Evolutionary conservation across 2,888 invertebrate species (phyloP).

Genomic region (Acanthosepion pharaonis): DNA sequence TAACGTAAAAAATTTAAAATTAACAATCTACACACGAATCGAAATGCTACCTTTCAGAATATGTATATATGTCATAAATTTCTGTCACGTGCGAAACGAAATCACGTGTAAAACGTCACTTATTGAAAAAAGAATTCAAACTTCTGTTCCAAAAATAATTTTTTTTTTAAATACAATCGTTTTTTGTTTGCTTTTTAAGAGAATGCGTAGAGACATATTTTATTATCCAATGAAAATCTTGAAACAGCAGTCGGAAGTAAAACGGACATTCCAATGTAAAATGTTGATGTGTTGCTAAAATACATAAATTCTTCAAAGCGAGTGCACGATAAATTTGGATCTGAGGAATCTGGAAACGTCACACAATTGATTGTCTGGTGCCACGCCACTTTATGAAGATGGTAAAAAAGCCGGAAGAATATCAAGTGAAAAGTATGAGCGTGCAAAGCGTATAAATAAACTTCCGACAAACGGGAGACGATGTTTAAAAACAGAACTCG

Average conservation of each 20-base stretch:
- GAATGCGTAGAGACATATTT: neutral
- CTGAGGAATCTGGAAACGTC: neutral
- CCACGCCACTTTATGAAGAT: neutral
- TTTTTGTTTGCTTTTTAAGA: neutral
- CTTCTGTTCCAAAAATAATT: neutral
- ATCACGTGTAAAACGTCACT: too few species aligned
- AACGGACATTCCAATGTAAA: neutral
- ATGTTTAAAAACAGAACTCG: too few species aligned
- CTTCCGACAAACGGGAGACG: neutral
- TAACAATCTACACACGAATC: too few species aligned
- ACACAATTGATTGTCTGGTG: neutral
- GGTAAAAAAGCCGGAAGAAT: neutral
- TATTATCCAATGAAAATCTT: neutral
- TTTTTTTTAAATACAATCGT: neutral
- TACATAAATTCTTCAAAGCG: neutral
- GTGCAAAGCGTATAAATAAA: constrained; percentile 11
- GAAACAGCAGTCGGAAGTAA: neutral
- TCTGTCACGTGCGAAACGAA: too few species aligned
- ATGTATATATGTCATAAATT: too few species aligned
- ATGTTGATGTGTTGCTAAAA: neutral
- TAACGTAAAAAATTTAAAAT: too few species aligned
- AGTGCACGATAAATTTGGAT: neutral
- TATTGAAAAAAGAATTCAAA: too few species aligned
- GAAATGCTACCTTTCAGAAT: too few species aligned
- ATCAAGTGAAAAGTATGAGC: neutral